Evolutionary conservation across 2,888 invertebrate species (phyloP), one percentile per base, ranked within the genome.

Genomic region (Geophilus truncorum): DNA sequence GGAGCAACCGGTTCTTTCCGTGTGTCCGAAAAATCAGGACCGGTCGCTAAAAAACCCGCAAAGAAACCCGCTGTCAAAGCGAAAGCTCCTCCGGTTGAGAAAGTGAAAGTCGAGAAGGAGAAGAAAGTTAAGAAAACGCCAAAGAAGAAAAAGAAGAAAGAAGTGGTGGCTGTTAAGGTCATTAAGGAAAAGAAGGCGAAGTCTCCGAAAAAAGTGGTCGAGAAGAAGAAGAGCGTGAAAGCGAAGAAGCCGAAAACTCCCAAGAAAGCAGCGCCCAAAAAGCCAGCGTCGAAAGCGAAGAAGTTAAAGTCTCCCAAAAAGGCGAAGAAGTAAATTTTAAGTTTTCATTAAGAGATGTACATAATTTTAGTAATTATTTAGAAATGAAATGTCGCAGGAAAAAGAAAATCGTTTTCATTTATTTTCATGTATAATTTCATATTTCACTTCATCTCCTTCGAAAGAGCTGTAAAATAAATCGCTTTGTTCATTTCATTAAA

Each of bases 1-100:
- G 83, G 83, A 18, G 83, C 83, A 10, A 81, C 82, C n/a, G 83
- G 82, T 6, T 83, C 82, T 0, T 83, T 84, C 81, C 82, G 82
- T 57, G 80, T 81, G 36, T 62, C 81, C 10, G 57, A 57, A 18
- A 57, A 57, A 57, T 4, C 23, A 3, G 23, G 23, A 7, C 57
- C 57, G 5, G 23, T 6, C 2, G 57, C 10, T 1, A 57, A 23
- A 21, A 57, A 57, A 57, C 40, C 40, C 12, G 12, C 12, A 9
- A 57, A 57, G 21, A 23, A 23, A 21, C 5, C 57, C 34, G 77
- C 34, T 1, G n/a, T n/a, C n/a, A 82, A 82, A 45, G 75, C 80
- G 80, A 83, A 81, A 25, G 7, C 57, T 3, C 85, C 82, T 83
- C 77, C 81, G 15, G 82, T 83, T 76, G 84, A 84, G 76, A 81